Evolutionary conservation across 1,140 invertebrate genomes (phyloP).

Genomic region (Lordiphosa mommai): DNA sequence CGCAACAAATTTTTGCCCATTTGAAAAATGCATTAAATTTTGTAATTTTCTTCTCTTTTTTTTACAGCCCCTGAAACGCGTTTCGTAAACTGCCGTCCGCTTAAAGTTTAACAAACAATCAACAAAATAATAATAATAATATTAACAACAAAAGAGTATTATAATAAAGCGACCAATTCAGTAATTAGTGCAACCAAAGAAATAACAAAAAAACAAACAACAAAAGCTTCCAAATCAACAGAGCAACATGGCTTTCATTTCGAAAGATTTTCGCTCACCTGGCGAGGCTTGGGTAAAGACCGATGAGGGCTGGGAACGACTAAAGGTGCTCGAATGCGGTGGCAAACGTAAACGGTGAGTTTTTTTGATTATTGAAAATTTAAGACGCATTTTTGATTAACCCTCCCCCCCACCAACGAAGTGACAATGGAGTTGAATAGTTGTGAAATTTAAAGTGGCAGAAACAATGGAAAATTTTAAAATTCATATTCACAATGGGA

Average conservation of each 20-base stretch:
- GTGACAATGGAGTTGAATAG: no score
- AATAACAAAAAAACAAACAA: conserved; percentile 22
- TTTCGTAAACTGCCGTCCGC: conserved; percentile 63
- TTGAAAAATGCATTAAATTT: conserved; percentile 42
- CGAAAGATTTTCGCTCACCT: conserved; percentile 95
- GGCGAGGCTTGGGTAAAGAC: conserved; percentile 99
- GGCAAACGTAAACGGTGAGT: conserved; percentile 82
- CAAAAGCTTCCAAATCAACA: conserved; percentile 11
- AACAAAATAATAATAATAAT: conserved; percentile 31
- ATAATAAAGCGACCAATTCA: conserved; percentile 25
- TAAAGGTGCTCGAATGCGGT: conserved; percentile 93
- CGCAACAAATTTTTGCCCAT: conserved; percentile 44
- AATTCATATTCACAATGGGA: no score
- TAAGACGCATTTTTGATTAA: no score
- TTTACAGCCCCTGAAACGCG: conserved; percentile 52
- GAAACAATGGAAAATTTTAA: no score
- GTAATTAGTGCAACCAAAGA: conserved; percentile 33
- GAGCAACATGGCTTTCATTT: conserved; percentile 94
- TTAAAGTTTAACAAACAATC: conserved; percentile 30
- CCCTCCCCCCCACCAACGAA: no score
- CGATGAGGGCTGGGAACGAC: conserved; percentile 96
- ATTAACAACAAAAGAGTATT: conserved; percentile 19
- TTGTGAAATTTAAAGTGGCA: no score
- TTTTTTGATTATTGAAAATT: conserved; percentile 5
- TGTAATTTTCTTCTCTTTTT: conserved; percentile 52